These are phyloP conservation scores for Neoniphon sammara DNA, from an alignment of 2,797 vertebrate genomes.

Conservation along the genomic window DNA sequence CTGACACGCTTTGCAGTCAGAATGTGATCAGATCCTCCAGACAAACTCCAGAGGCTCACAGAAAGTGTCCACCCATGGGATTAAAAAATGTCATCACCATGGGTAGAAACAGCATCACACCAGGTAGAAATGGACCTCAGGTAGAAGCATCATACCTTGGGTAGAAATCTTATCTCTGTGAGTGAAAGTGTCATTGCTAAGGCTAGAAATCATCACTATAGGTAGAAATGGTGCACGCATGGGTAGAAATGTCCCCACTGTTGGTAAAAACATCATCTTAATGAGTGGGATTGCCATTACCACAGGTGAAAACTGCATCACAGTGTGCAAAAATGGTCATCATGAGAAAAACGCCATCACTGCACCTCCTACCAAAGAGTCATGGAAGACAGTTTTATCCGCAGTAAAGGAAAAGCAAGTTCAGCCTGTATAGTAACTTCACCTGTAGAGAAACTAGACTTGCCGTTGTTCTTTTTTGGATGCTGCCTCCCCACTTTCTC, in stretches of 20 bases:
- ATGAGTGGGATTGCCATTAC: too few relatives aligned
- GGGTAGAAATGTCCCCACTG: too few relatives aligned
- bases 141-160: too few relatives aligned
- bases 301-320: conserved; percentile 5
- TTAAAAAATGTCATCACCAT: background rate
- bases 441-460: too few relatives aligned
- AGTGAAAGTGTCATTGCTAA: conserved; percentile 1
- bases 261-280: background rate
- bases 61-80: too few relatives aligned
- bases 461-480: too few relatives aligned
- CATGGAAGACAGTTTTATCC: too few relatives aligned
- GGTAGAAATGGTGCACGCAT: background rate
- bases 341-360: too few relatives aligned
- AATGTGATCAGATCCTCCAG: background rate
- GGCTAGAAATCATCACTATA: background rate
- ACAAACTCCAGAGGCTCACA: background rate
- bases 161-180: background rate
- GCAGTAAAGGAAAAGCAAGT: too few relatives aligned
- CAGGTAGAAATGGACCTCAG: conserved; percentile 1
- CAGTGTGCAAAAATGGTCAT: conserved; percentile 2
- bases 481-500: too few relatives aligned
- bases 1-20: background rate
- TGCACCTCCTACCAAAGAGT: too few relatives aligned
- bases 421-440: too few relatives aligned
- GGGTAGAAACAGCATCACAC: conserved; percentile 5